Base-by-base conservation (phyloP, 2,797 vertebrate species). In the Babyrousa celebensis region DNA sequence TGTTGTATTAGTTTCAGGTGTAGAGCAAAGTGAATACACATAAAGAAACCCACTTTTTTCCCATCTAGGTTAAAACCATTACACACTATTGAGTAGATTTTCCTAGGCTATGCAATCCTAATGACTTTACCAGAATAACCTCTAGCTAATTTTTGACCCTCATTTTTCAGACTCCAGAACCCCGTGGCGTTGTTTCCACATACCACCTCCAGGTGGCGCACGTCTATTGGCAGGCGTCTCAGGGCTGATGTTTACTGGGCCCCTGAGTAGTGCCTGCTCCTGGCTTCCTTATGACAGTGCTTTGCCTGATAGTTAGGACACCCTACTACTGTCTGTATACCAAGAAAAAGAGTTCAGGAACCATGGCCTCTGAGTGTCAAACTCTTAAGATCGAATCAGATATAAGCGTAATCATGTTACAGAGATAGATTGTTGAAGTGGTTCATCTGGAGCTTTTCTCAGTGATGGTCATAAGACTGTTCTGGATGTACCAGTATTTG, bases 111-210 rank as follows among this genome's bases (percentile, higher is more conserved):
- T 48, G 9, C 43, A 48, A 48, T 48, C 43, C 43, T 48, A 48
- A 48, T 48, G 43, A 48, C 9, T 88, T 43, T 32, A 71, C 43
- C 16, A 25, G 48, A 27, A 36, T 1, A 82, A 23, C 15, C 5
- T 87, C 23, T 32, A 79, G 77, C 58, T 87, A 52, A 68, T 32
- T 87, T 90, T 83, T 92, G 43, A 43, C 63, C 40, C 16, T 87
- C 0, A 54, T 21, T 56, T 70, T 10, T 82, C 17, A 29, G 71
- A 82, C 56, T 92, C 3, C 14, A 43, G 43, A 84, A 52, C 43
- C 23, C 40, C 0, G 0, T 29, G 16, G 62, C 21, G 10, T 54
- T 58, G 20, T 95, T 43, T 87, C 25, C 40, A 89, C 40, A 58
- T 23, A 43, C 12, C 14, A 75, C 43, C 62, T 91, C 20, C 36